phyloP scores from a whole-genome alignment of 2,888 invertebrate species.

The Ellobium chinense region DNA sequence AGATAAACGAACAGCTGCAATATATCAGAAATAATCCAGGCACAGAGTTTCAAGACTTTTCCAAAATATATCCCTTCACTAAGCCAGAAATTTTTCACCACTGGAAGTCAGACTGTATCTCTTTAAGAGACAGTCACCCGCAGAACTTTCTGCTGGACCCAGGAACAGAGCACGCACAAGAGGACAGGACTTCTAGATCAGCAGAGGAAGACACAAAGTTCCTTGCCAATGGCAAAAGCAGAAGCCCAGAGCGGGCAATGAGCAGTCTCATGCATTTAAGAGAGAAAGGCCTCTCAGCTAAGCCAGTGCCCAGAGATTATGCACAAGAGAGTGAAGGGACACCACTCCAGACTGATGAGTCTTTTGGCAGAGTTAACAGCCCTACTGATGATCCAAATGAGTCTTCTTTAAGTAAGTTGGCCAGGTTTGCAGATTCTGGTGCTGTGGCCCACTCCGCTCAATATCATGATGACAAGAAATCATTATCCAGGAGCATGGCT shows the following conservation, averaged over 20 bases:
- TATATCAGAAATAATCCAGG: conserved; percentile 42
- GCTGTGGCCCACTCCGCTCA: background rate
- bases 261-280: background rate
- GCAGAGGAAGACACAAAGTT: background rate
- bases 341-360: background rate
- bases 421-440: conserved; percentile 33
- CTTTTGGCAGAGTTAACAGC: no score
- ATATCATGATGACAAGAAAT: no score
- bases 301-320: background rate
- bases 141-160: background rate
- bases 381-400: conserved; percentile 11
- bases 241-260: background rate
- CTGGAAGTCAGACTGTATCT: conserved; percentile 44
- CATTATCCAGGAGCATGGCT: no score
- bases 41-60: conserved; percentile 49
- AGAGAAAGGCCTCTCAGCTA: background rate
- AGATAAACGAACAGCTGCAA: conserved; percentile 10
- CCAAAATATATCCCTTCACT: conserved; percentile 46
- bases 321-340: background rate
- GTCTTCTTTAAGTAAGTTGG: conserved; percentile 33
- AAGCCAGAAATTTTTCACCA: conserved; percentile 46
- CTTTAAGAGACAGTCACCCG: background rate
- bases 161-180: background rate
- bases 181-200: background rate
- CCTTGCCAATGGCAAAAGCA: background rate